Conservation (phyloP, 2,888 invertebrate genomes). For the Argynnis bischoffii region DNA sequence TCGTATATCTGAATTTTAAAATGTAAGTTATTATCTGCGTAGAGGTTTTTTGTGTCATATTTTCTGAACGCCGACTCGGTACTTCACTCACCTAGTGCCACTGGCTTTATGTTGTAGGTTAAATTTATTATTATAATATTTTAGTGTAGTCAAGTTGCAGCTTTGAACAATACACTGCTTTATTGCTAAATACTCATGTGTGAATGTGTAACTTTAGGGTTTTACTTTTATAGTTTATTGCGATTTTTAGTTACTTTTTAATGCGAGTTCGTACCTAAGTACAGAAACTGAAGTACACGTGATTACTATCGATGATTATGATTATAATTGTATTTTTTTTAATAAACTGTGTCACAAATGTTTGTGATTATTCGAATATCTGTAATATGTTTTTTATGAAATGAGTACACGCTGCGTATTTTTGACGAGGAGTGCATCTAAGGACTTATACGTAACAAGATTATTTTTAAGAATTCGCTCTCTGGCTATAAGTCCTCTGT, state of each 20-base stretch:
- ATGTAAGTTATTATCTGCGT: conserved; percentile 55
- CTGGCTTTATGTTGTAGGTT: conserved; percentile 71
- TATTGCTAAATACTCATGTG: conserved; percentile 81
- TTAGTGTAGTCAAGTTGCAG: conserved; percentile 77
- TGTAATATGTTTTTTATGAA: conserved; percentile 44
- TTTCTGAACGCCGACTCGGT: conserved; percentile 62
- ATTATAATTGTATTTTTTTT: conserved; percentile 59
- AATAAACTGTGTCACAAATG: conserved; percentile 57
- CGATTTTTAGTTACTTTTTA: conserved; percentile 56
- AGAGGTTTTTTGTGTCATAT: conserved; percentile 77
- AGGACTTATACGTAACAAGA: conserved; percentile 27
- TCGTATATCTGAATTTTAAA: conserved; percentile 58
- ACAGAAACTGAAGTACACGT: conserved; percentile 78
- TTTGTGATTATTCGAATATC: conserved; percentile 45
- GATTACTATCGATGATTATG: conserved; percentile 73
- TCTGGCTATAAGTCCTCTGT: conserved; percentile 21
- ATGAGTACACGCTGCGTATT: conserved; percentile 54
- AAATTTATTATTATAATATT: conserved; percentile 55
- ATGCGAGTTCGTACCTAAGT: conserved; percentile 76
- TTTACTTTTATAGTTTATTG: conserved; percentile 56
- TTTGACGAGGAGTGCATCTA: conserved; percentile 40
- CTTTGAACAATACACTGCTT: conserved; percentile 80
- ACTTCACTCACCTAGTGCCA: conserved; percentile 73
- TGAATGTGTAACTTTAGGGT: conserved; percentile 75
- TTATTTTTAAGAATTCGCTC: conserved; percentile 48